These are phyloP conservation scores for Heliconius himera DNA, from an alignment of 1,140 invertebrate species.

Conservation along the genomic window DNA sequence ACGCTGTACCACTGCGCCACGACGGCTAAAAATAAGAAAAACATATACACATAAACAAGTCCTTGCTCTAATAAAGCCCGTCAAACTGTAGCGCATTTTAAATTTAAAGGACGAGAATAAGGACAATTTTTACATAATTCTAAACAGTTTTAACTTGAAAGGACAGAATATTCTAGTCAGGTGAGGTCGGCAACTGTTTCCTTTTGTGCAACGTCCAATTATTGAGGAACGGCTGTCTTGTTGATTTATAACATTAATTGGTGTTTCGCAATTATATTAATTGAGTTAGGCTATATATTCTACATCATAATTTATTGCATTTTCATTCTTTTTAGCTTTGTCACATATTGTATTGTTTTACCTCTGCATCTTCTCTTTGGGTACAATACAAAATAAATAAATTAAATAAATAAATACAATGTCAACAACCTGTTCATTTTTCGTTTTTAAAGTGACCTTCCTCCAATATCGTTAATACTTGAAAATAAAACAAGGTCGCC, in stretches of 20 bases:
- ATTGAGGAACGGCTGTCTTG: conserved; percentile 8
- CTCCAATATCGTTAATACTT: too few relatives aligned
- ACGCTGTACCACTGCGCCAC: background rate
- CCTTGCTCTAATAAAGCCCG: conserved; percentile 24
- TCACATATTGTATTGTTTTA: too few relatives aligned
- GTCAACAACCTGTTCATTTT: too few relatives aligned
- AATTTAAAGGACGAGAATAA: conserved; percentile 29
- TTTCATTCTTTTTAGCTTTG: too few relatives aligned
- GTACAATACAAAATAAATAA: too few relatives aligned
- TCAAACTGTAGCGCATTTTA: conserved; percentile 22
- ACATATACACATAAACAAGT: conserved; percentile 1
- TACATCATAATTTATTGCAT: background rate
- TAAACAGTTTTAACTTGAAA: conserved; percentile 20
- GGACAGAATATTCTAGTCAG: conserved; percentile 21
- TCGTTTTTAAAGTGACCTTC: too few relatives aligned
- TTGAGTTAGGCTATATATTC: background rate
- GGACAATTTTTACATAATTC: conserved; percentile 30
- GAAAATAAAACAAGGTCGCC: too few relatives aligned
- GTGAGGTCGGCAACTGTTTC: conserved; percentile 18
- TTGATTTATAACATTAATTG: conserved; percentile 14
- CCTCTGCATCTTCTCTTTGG: too few relatives aligned
- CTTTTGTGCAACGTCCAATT: conserved; percentile 18
- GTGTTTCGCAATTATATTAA: conserved; percentile 6
- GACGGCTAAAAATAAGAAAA: background rate
- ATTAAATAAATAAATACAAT: too few relatives aligned